Base-by-base conservation (phyloP, 2,888 invertebrate species). In the Ectemnius continuus region DNA sequence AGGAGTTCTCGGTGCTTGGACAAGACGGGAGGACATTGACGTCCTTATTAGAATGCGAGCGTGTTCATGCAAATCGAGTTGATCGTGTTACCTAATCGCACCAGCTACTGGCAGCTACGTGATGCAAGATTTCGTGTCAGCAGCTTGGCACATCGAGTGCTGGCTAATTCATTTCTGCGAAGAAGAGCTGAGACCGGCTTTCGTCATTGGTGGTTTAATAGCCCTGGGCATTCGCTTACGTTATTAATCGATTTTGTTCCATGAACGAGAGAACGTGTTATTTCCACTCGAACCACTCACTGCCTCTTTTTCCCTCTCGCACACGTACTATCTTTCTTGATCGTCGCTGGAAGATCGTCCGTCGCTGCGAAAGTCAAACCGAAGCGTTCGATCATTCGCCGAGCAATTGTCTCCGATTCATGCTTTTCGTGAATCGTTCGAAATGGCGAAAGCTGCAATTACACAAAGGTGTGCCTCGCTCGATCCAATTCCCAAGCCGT, bases 51-150 rank as follows among this genome's bases (percentile, higher is more conserved):
- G 36, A 36, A 36, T 36, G 36, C 36, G 36, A 36, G 36, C 36
- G 11, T 36, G 36, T 36, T 36, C 8, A 36, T 36, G 36, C 36
- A 36, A 36, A 36, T 36, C 36, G 3, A 36, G 36, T 36, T 36
- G 36, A 36, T 36, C 36, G 8, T 36, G 36, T 52, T 52, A 52
- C 52, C 16, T 52, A 14, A 16, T 52, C 16, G 52, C 16, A 52
- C 16, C n/a, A 16, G 52, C 52, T 52, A 52, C 52, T 52, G 52
- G 14, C 5, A 16, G 13, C 2, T 5, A 11, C 2, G 52, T 16
- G 52, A 52, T 5, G 52, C 52, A 52, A 52, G 16, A 52, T 16
- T 16, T 52, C 52, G 52, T 52, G 52, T 52, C 16, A 52, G n/a
- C 52, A 5, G 16, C 52, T 52, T 13, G 16, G 16, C 16, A 14